These are phyloP conservation scores for Peromyscus aztecus DNA, from an alignment of 2,797 vertebrate genomes.

Conservation along the genomic window DNA sequence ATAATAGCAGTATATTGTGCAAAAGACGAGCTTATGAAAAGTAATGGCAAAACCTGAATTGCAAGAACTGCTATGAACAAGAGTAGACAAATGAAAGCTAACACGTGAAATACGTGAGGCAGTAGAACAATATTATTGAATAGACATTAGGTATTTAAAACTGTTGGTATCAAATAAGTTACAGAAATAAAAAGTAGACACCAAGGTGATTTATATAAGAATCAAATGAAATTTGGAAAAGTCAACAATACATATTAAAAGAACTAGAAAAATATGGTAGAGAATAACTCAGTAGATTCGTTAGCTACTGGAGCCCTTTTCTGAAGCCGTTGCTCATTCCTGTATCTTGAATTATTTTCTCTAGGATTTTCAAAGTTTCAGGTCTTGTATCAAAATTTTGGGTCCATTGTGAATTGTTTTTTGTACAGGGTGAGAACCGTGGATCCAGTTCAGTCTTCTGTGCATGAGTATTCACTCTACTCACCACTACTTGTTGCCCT, in stretches of 20 bases:
- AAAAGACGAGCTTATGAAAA: conserved; percentile 20
- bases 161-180: not conserved
- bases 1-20: not conserved
- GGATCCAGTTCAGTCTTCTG: not conserved
- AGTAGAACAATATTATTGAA: not conserved
- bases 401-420: not conserved
- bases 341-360: not conserved
- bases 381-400: not conserved
- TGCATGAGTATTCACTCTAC: too few species aligned
- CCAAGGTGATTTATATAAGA: not conserved
- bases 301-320: not conserved
- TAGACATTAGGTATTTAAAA: not conserved
- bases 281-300: not conserved
- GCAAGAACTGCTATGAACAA: not conserved
- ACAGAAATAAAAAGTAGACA: not conserved
- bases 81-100: not conserved
- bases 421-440: not conserved
- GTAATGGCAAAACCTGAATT: not conserved
- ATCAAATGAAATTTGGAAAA: not conserved
- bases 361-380: not conserved
- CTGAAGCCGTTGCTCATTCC: not conserved
- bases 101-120: not conserved
- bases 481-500: not conserved
- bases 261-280: not conserved
- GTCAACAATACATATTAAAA: not conserved